A percentile compares a stretch with the other conserved stretches of the same genome.
phyloP scores from a whole-genome alignment of 2,888 invertebrate species.

The Melinopterus prodromus region DNA sequence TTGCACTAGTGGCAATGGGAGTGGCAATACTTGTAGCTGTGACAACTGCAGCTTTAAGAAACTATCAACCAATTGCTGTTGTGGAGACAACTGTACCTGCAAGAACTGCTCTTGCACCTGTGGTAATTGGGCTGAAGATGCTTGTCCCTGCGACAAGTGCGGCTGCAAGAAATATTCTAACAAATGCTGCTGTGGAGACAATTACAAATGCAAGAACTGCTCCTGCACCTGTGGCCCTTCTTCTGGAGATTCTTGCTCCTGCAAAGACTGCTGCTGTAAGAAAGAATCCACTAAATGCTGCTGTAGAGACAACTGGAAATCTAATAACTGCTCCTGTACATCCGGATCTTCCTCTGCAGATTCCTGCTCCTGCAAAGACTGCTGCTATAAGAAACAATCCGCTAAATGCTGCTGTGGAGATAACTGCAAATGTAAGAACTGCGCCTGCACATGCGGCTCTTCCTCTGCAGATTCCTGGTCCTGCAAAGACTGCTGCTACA shows the following conservation, averaged over 20 bases:
- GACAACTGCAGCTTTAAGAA: constrained; percentile 14
- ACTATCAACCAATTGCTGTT: constrained; percentile 13
- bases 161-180: too few relatives aligned
- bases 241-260: constrained; percentile 24
- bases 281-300: constrained; percentile 23
- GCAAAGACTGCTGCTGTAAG: constrained; percentile 28
- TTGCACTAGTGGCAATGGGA: neutral
- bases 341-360: neutral
- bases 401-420: constrained; percentile 25
- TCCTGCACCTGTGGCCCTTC: constrained; percentile 29
- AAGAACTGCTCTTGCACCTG: constrained; percentile 28
- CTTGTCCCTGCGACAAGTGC: neutral
- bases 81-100: constrained; percentile 27
- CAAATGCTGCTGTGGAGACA: constrained; percentile 25
- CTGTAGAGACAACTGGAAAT: constrained; percentile 25
- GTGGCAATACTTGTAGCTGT: neutral
- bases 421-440: constrained; percentile 32
- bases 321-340: constrained; percentile 11
- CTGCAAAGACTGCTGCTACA: constrained; percentile 12
- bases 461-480: constrained; percentile 12
- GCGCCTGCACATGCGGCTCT: constrained; percentile 16
- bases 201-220: constrained; percentile 32
- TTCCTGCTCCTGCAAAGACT: constrained; percentile 16
- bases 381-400: constrained; percentile 10
- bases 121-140: neutral